These are phyloP conservation scores for Engystomops pustulosus DNA, from an alignment of 2,113 vertebrate genomes.

Conservation along the genomic window DNA sequence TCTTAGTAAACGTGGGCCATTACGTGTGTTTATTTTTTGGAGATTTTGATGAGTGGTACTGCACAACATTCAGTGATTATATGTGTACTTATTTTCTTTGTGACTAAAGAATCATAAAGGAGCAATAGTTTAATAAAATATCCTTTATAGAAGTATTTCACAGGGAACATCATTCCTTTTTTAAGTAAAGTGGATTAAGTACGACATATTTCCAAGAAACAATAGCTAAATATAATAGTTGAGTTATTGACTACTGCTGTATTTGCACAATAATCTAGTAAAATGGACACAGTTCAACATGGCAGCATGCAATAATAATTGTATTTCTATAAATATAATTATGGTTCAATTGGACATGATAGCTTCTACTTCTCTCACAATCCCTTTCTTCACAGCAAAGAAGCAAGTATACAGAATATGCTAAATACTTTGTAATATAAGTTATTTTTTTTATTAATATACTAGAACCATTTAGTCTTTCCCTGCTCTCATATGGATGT, in stretches of 20 bases:
- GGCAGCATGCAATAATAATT: not conserved
- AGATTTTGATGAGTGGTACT: not conserved
- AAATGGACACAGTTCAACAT: not conserved
- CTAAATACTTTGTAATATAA: too few species aligned
- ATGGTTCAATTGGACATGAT: not conserved
- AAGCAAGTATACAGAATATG: too few species aligned
- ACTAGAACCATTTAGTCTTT: too few species aligned
- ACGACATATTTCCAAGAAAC: not conserved
- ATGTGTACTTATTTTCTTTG: not conserved
- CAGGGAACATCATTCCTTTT: not conserved
- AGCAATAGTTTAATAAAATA: not conserved
- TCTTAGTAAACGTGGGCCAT: too few species aligned
- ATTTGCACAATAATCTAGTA: not conserved
- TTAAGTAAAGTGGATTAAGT: not conserved
- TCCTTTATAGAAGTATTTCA: not conserved
- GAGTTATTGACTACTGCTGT: not conserved
- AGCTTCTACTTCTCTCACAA: not conserved
- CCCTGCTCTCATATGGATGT: too few species aligned
- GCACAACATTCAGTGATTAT: not conserved
- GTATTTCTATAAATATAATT: not conserved
- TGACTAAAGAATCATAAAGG: not conserved
- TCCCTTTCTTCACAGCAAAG: too few species aligned
- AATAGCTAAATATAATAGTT: conserved; percentile 12
- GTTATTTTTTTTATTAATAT: too few species aligned
- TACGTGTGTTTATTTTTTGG: not conserved